These are phyloP conservation scores for Calosoma granatense DNA, from an alignment of 1,140 invertebrate genomes.

Conservation along the genomic window DNA sequence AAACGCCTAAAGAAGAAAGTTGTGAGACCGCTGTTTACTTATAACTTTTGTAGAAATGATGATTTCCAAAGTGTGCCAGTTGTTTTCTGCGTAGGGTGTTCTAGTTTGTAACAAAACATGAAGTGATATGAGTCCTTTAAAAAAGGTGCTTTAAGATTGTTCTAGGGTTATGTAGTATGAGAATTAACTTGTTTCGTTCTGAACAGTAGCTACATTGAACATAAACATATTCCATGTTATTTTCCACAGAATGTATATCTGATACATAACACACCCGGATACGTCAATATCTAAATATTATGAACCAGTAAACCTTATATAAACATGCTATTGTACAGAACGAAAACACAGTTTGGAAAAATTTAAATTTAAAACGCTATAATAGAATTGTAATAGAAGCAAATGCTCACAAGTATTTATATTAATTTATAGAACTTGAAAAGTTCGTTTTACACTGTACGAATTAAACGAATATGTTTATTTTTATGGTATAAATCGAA, in stretches of 20 bases:
- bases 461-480: conserved; percentile 5
- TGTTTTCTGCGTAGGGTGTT: neutral
- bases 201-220: neutral
- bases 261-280: neutral
- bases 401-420: conserved; percentile 1
- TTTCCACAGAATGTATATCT: neutral
- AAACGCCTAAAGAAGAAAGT: neutral
- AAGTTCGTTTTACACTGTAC: conserved; percentile 1
- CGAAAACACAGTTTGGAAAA: conserved; percentile 7
- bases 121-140: conserved; percentile 3
- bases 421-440: conserved; percentile 3
- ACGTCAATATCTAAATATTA: neutral
- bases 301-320: neutral
- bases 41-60: neutral
- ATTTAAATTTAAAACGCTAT: neutral
- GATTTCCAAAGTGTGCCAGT: neutral
- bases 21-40: neutral
- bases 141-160: neutral
- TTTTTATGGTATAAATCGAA: neutral
- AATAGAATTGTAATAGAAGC: neutral
- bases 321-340: neutral
- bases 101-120: neutral
- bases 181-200: conserved; percentile 3
- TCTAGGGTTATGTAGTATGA: neutral
- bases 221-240: too few species aligned